A percentile compares a stretch with the other conserved stretches of the same genome.
These are phyloP conservation scores for Protomyctophum bolini DNA, from an alignment of 2,113 vertebrate species.

Conservation along the genomic window DNA sequence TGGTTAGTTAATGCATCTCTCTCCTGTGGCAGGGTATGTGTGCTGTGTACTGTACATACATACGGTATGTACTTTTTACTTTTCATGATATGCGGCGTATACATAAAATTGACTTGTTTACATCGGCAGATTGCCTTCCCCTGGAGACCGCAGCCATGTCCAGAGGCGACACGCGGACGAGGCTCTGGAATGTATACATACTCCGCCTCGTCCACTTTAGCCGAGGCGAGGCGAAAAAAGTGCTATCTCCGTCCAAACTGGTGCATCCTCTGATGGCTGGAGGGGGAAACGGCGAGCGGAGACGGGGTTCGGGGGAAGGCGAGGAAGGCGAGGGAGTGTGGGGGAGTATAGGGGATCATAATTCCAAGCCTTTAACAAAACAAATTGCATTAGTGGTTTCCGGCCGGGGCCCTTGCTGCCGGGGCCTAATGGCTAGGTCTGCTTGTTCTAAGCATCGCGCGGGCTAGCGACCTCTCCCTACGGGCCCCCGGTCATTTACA, in stretches of 20 bases:
- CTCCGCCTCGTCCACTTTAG: slow-evolving; percentile 8
- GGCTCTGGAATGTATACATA: not conserved
- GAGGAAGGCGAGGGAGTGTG: too few relatives aligned
- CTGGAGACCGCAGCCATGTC: not conserved
- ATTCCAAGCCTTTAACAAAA: slow-evolving; percentile 58
- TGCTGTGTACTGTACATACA: too few relatives aligned
- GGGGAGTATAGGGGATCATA: slow-evolving; percentile 41
- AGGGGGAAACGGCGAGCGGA: too few relatives aligned
- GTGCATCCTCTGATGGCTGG: not conserved
- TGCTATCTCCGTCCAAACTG: slow-evolving; percentile 20
- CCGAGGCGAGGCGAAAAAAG: slow-evolving; percentile 4
- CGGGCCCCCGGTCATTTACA: slow-evolving; percentile 60
- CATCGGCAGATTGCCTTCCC: not conserved
- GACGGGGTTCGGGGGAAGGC: too few relatives aligned
- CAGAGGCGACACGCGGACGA: not conserved
- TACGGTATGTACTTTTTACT: too few relatives aligned
- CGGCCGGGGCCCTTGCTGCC: slow-evolving; percentile 8
- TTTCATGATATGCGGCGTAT: too few relatives aligned
- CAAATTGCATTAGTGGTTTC: slow-evolving; percentile 51
- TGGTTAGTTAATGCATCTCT: too few relatives aligned
- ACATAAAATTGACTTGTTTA: not conserved
- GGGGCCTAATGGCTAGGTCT: slow-evolving; percentile 38
- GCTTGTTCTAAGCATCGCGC: slow-evolving; percentile 51
- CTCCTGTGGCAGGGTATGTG: too few relatives aligned
- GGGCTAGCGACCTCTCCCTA: slow-evolving; percentile 23